Base-by-base conservation (phyloP, 35 echinoderm and acorn worm genomes). In the Heliocidaris erythrogramma region DNA sequence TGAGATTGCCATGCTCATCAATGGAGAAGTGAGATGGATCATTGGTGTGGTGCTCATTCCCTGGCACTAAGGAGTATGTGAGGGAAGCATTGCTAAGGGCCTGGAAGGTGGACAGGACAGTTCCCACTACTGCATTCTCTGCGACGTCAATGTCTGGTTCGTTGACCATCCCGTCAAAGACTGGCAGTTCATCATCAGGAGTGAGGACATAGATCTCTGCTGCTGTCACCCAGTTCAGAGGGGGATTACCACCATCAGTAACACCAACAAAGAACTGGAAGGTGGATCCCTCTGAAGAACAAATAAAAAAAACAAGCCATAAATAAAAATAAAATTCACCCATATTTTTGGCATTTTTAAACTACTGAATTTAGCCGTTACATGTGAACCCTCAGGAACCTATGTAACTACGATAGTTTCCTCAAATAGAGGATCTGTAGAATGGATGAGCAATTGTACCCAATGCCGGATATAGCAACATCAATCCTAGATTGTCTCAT, bases 261-360 rank as follows among this genome's bases (percentile, higher is more conserved):
- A 96, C 98, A 95, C 94, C 60, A 30, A 99, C 78, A 93, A 99
- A 99, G 96, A 99, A 99, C 95, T 97, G 97, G 50, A 94, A 94
- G 31, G 47, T 59, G 31, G 60, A 47, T 78, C 93, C 96, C 78
- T 97, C 97, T 97, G 95, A 4, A 94, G 6, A 13, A 93, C 21
- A 93, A 35, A 86, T 42, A 59, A 11, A 95, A 47, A 32, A 85
- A 94, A 47, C 9, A 56, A 96, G 95, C 13, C 8, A 32, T 21
- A 60, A n/a, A 49, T 94, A 14, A 47, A 89, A 13, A 14, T 11
- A 13, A 89, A 35, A 89, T 89, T 42, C 14, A 89, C 12, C 30
- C 32, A 89, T 13, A 31, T 32, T 89, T 89, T 78, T 5, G 16
- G 0, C 60, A 69, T 18, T 69, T 69, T 27, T 42, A 42, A 42